These are phyloP conservation scores for Notamacropus eugenii DNA, from an alignment of 2,797 vertebrate genomes.

Conservation along the genomic window DNA sequence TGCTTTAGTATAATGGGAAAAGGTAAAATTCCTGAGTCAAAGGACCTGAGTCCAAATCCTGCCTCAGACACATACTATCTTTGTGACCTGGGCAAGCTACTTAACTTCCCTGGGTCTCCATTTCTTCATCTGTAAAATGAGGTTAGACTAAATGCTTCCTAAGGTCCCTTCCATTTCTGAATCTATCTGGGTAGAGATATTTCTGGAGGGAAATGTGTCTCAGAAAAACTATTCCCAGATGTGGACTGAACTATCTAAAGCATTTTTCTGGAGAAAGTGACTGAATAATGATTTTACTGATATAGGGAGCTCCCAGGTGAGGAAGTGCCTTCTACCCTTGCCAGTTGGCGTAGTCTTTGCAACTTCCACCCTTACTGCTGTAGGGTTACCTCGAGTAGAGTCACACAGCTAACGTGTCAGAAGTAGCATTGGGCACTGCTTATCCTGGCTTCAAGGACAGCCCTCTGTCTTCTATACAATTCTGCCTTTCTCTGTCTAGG, in stretches of 20 bases:
- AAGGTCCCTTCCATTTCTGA: neutral
- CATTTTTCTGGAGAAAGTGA: neutral
- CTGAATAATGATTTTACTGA: neutral
- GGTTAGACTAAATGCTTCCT: neutral
- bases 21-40: neutral
- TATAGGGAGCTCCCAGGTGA: neutral
- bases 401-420: neutral
- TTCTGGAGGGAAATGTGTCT: neutral
- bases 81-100: neutral
- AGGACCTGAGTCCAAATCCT: neutral
- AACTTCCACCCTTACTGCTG: neutral
- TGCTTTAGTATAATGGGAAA: neutral
- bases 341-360: neutral
- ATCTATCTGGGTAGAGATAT: neutral
- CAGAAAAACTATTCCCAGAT: neutral
- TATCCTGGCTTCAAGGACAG: neutral
- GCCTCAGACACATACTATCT: neutral
- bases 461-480: neutral
- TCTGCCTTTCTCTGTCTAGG: neutral
- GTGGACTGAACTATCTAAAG: neutral
- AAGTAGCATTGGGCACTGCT: neutral
- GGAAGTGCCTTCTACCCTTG: neutral
- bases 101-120: neutral
- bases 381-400: neutral
- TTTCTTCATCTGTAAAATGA: neutral